These are phyloP conservation scores for Pseudonaja textilis DNA, from an alignment of 2,113 vertebrate genomes.

Conservation along the genomic window DNA sequence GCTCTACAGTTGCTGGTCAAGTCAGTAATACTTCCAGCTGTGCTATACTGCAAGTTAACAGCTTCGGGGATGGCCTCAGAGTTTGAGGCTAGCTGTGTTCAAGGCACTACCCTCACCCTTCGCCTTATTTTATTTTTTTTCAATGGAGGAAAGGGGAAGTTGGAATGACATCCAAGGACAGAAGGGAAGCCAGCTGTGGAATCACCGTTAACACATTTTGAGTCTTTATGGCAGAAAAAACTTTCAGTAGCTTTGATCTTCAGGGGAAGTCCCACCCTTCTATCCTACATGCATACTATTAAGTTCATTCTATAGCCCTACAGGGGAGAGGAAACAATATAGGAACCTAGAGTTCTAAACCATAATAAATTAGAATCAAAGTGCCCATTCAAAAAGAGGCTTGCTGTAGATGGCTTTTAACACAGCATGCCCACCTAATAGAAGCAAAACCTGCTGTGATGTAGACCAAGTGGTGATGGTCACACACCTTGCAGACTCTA, in stretches of 20 bases:
- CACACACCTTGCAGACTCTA: background rate
- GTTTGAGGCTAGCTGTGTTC: slow-evolving; percentile 58
- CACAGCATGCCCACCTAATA: slow-evolving; percentile 46
- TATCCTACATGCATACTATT: slow-evolving; percentile 55
- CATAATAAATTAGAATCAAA: slow-evolving; percentile 43
- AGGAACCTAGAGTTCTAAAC: slow-evolving; percentile 54
- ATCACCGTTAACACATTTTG: slow-evolving; percentile 67
- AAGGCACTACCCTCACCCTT: slow-evolving; percentile 70
- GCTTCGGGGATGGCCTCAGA: slow-evolving; percentile 54
- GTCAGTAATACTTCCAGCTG: slow-evolving; percentile 62
- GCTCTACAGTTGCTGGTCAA: slow-evolving; percentile 55
- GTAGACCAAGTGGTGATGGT: background rate
- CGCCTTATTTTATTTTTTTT: slow-evolving; percentile 35
- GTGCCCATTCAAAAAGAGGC: slow-evolving; percentile 27
- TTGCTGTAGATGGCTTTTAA: slow-evolving; percentile 15
- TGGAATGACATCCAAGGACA: slow-evolving; percentile 67
- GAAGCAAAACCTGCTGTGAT: slow-evolving; percentile 53
- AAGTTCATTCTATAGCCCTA: slow-evolving; percentile 66
- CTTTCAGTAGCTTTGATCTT: slow-evolving; percentile 72
- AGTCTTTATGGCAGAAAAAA: slow-evolving; percentile 78
- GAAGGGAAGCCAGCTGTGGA: slow-evolving; percentile 72
- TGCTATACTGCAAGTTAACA: slow-evolving; percentile 61
- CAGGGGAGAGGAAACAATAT: slow-evolving; percentile 44
- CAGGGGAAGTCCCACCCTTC: slow-evolving; percentile 59
- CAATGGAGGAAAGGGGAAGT: slow-evolving; percentile 60